Evolutionary conservation across 2,113 vertebrate species (phyloP), one percentile per base, ranked within the genome.

Genomic region (Pavo muticus): DNA sequence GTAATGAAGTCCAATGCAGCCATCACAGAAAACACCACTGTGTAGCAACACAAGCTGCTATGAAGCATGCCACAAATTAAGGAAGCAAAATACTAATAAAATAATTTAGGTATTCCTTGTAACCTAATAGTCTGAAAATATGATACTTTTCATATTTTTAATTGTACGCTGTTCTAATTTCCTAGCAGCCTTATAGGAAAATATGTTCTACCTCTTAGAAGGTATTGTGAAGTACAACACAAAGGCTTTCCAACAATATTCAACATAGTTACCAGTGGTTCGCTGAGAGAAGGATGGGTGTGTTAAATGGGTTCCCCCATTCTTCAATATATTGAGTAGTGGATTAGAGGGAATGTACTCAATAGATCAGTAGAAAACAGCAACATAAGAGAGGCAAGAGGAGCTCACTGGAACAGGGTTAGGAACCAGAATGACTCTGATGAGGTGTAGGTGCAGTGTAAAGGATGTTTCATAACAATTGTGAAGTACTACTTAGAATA

Each of bases 171-270:
- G 65, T 17, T 59, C 13, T 42, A 10, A 15, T n/a, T 65, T 47
- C 45, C 19, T 42, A 42, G 70, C 12, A 69, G 63, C 52, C 21
- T 42, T 11, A 5, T 1, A 40, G 87, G 59, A 23, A 11, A 6
- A 0, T 7, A 1, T 0, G 4, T 0, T 4, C 16, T 32, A 2
- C n/a, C 40, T 63, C 2, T 9, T 37, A 50, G 83, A 44, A 40
- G 27, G 42, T 20, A 7, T 25, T 39, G 3, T 19, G 16, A 27
- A 47, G 89, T 48, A 56, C 48, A 56, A 21, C 40, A 52, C 21
- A 40, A 21, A 35, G 13, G 2, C 63, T 76, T 56, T 69, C 57
- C 48, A 39, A 0, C 29, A 44, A 1, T 13, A 13, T 11, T 6
- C 45, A 35, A 15, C 14, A 42, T 42, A 14, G 42, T 42, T 42